These are phyloP conservation scores for Typhlichthys eigenmanni DNA, from an alignment of 2,797 vertebrate genomes.

Conservation along the genomic window DNA sequence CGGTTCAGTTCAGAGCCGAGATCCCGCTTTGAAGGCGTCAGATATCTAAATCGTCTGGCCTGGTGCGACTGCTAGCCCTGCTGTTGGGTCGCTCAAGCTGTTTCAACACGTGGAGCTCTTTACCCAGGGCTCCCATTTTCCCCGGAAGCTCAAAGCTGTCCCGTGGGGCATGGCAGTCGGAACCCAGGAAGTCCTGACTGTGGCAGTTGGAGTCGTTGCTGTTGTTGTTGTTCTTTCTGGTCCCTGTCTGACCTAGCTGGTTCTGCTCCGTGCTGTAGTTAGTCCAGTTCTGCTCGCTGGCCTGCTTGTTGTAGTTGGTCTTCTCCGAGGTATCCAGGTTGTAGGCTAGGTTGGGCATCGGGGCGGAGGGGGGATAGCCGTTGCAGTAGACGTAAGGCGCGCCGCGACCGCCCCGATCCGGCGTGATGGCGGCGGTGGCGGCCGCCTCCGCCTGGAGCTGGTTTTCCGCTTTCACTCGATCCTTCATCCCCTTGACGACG, in stretches of 20 bases:
- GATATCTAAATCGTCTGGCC: slow-evolving; percentile 87
- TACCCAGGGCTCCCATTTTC: slow-evolving; percentile 74
- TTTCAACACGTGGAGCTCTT: slow-evolving; percentile 81
- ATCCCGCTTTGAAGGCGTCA: slow-evolving; percentile 73
- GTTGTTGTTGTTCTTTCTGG: slow-evolving; percentile 4
- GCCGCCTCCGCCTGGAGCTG: slow-evolving; percentile 62
- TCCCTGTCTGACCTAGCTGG: slow-evolving; percentile 78
- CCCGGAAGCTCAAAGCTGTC: slow-evolving; percentile 70
- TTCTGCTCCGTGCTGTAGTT: slow-evolving; percentile 89
- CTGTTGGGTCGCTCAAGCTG: slow-evolving; percentile 84
- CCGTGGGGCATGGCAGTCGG: slow-evolving; percentile 79
- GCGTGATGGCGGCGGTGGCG: slow-evolving; percentile 52
- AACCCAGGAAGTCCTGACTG: slow-evolving; percentile 35
- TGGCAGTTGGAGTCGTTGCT: not conserved
- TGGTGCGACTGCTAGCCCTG: slow-evolving; percentile 83
- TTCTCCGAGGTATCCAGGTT: slow-evolving; percentile 84
- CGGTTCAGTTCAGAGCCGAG: not conserved
- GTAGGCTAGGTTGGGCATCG: slow-evolving; percentile 84
- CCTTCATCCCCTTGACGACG: slow-evolving; percentile 84
- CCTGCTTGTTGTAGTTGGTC: slow-evolving; percentile 87
- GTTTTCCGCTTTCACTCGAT: slow-evolving; percentile 78
- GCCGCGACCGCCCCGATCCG: slow-evolving; percentile 73
- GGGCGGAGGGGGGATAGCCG: slow-evolving; percentile 82
- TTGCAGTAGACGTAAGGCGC: slow-evolving; percentile 83
- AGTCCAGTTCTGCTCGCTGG: slow-evolving; percentile 90